phyloP scores from a whole-genome alignment of 2,888 invertebrate species.

The Slavum lentiscoides region DNA sequence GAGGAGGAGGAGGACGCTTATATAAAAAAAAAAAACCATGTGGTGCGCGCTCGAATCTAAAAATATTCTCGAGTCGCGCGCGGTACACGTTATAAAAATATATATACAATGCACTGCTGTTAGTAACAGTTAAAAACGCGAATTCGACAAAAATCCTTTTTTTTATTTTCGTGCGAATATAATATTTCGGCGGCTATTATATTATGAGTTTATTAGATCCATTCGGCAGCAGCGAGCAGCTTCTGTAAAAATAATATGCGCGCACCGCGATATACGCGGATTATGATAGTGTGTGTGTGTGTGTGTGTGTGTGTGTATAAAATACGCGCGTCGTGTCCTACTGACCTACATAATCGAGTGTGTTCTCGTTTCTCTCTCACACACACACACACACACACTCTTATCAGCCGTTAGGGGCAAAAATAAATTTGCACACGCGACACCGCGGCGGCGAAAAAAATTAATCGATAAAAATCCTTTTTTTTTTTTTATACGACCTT shows the following conservation, averaged over 20 bases:
- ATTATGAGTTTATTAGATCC: slow-evolving; percentile 7
- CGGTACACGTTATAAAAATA: not conserved
- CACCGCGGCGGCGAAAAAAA: too few relatives aligned
- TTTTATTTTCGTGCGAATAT: slow-evolving; percentile 17
- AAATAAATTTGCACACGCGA: slow-evolving; percentile 28
- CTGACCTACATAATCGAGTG: slow-evolving; percentile 50
- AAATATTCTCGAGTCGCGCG: slow-evolving; percentile 14
- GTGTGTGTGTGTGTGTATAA: slow-evolving; percentile 18
- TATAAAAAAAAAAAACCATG: not conserved
- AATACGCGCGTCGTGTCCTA: slow-evolving; percentile 33
- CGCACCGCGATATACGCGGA: too few relatives aligned
- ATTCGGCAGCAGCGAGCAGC: slow-evolving; percentile 16
- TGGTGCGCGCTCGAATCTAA: slow-evolving; percentile 17
- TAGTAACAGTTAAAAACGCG: too few relatives aligned
- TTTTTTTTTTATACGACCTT: slow-evolving; percentile 29
- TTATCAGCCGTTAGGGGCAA: slow-evolving; percentile 34
- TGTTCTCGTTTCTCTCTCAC: slow-evolving; percentile 32
- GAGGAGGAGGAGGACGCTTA: slow-evolving; percentile 24
- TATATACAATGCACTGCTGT: too few relatives aligned
- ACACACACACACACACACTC: too few relatives aligned
- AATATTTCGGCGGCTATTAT: not conserved
- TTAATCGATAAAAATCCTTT: slow-evolving; percentile 39
- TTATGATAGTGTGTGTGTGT: slow-evolving; percentile 25
- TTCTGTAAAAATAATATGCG: slow-evolving; percentile 29
- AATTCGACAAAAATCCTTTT: too few relatives aligned